Evolutionary conservation across 2,888 invertebrate genomes (phyloP).

Genomic region (Clistopyga incitator): DNA sequence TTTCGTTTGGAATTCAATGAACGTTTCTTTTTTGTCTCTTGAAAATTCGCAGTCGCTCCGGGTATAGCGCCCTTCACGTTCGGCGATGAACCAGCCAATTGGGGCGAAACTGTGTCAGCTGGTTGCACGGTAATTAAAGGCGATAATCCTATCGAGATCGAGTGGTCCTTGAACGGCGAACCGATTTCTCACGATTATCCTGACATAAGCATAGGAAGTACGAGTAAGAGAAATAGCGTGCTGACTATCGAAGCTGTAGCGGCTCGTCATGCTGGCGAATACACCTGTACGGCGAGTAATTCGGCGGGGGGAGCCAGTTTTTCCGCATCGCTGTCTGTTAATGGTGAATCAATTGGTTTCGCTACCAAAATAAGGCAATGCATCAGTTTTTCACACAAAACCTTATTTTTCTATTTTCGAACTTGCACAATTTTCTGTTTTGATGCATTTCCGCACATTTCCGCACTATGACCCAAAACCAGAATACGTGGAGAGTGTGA

Average conservation of each 20-base stretch:
- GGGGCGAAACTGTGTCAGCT: conserved; percentile 89
- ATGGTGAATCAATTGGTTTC: conserved; percentile 84
- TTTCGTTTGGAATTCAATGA: no score
- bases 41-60: conserved; percentile 87
- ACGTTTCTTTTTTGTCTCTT: background rate
- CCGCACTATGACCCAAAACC: conserved; percentile 12
- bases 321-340: conserved; percentile 88
- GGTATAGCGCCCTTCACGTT: conserved; percentile 90
- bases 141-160: conserved; percentile 90
- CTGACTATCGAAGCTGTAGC: conserved; percentile 89
- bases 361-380: background rate
- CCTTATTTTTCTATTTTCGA: background rate
- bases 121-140: conserved; percentile 90
- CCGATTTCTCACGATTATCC: conserved; percentile 81
- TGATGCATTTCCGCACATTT: background rate
- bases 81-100: conserved; percentile 89
- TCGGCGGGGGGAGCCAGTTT: conserved; percentile 87
- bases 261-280: conserved; percentile 90
- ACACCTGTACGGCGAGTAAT: conserved; percentile 90
- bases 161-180: conserved; percentile 90
- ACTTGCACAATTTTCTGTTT: background rate
- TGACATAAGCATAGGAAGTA: conserved; percentile 85
- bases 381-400: background rate
- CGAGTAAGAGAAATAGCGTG: conserved; percentile 86
- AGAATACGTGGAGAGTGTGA: conserved; percentile 24